phyloP scores from a whole-genome alignment of 2,888 invertebrate genomes.

The Drosophila mimica region DNA sequence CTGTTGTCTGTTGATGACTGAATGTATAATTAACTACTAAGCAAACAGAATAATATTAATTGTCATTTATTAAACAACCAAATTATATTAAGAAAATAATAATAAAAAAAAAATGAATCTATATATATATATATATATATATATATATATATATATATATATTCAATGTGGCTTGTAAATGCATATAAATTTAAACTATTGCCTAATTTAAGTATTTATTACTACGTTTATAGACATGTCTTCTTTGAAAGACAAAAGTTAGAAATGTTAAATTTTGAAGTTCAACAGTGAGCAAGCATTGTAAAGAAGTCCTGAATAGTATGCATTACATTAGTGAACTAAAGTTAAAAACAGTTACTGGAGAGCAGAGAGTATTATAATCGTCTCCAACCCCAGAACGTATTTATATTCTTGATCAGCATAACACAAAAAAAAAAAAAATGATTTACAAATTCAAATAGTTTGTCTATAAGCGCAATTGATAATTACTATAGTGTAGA shows the following conservation, averaged over 20 bases:
- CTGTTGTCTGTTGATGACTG: not conserved
- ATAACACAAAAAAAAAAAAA: not conserved
- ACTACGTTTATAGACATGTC: not conserved
- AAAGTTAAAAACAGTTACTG: not conserved
- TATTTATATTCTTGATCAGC: not conserved
- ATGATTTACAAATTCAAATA: not conserved
- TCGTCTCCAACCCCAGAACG: not conserved
- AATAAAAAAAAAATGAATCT: not conserved
- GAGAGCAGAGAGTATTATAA: not conserved
- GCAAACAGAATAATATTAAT: not conserved
- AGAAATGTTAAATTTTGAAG: not conserved
- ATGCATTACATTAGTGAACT: not conserved
- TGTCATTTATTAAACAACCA: not conserved
- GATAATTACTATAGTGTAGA: not conserved
- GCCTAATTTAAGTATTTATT: not conserved
- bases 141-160: not conserved
- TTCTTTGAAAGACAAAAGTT: not conserved
- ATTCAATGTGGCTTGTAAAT: slow-evolving; percentile 15
- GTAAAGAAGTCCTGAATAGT: no score
- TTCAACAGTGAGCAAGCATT: not conserved
- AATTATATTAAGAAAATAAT: not conserved
- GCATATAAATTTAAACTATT: not conserved
- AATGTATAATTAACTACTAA: not conserved
- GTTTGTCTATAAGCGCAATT: not conserved
- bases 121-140: not conserved